Evolutionary conservation across 2,888 invertebrate genomes (phyloP).

Genomic region (Melanostoma scalare): DNA sequence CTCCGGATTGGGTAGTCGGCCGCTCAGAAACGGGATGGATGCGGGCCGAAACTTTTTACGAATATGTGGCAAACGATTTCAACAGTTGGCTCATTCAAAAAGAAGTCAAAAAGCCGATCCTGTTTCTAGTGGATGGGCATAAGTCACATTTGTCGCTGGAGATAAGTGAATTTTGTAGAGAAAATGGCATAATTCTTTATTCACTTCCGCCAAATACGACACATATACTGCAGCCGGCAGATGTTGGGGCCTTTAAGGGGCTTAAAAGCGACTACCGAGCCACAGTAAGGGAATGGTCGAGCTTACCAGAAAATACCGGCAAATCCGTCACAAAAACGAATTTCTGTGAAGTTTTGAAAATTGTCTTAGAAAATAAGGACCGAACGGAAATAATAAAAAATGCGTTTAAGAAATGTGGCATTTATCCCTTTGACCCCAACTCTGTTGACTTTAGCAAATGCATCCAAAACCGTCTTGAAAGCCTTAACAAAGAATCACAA

Average conservation of each 20-base stretch:
- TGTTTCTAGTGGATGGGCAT: conserved; percentile 39
- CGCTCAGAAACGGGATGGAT: background rate
- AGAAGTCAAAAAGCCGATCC: conserved; percentile 20
- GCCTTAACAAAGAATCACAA: background rate
- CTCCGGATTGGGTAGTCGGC: too few relatives aligned
- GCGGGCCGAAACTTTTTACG: too few relatives aligned
- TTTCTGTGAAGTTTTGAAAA: conserved; percentile 26
- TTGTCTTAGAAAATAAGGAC: conserved; percentile 11
- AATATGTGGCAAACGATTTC: too few relatives aligned
- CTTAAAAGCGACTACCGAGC: conserved; percentile 20
- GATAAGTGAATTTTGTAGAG: conserved; percentile 17
- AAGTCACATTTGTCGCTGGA: conserved; percentile 22
- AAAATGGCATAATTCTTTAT: conserved; percentile 25
- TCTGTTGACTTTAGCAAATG: too few relatives aligned
- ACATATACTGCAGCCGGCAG: too few relatives aligned
- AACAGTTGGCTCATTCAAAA: background rate
- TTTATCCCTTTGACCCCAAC: background rate
- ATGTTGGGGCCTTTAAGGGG: background rate
- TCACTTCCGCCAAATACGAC: too few relatives aligned
- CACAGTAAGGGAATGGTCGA: conserved; percentile 29
- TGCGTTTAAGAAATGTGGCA: conserved; percentile 20
- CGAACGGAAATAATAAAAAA: conserved; percentile 18
- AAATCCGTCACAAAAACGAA: conserved; percentile 35
- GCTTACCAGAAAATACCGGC: conserved; percentile 16
- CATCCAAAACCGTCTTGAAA: too few relatives aligned